phyloP scores from a whole-genome alignment of 2,888 invertebrate species.

The Drosophila limbata region DNA sequence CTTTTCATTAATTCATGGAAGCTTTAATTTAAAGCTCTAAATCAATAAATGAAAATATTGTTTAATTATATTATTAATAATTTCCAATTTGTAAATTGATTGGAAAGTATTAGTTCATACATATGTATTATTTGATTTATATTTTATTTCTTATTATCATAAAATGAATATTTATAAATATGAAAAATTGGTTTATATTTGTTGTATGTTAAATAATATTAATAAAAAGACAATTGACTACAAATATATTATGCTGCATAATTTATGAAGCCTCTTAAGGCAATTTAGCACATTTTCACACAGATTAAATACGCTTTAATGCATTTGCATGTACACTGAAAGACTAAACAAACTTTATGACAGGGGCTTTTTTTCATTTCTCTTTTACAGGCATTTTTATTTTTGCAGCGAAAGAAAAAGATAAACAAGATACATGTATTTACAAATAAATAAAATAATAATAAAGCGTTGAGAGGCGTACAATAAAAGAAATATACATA shows the following conservation, averaged over 20 bases:
- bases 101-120: too few relatives aligned
- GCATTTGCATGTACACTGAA: constrained; percentile 7
- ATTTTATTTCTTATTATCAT: background rate
- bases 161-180: background rate
- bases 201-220: background rate
- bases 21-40: too few relatives aligned
- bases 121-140: too few relatives aligned
- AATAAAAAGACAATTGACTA: background rate
- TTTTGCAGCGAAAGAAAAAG: constrained; percentile 11
- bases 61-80: too few relatives aligned
- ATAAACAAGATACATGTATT: constrained; percentile 8
- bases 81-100: too few relatives aligned
- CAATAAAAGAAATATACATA: constrained; percentile 57
- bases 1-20: too few relatives aligned
- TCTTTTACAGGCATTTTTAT: constrained; percentile 9
- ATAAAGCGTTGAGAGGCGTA: constrained; percentile 41
- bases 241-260: constrained; percentile 1
- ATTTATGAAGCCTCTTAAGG: constrained; percentile 7
- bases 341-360: constrained; percentile 17
- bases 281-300: constrained; percentile 25
- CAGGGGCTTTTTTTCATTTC: constrained; percentile 10
- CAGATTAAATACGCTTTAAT: constrained; percentile 29
- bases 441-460: constrained; percentile 56
- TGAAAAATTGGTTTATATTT: background rate
- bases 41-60: too few relatives aligned